phyloP scores from a whole-genome alignment of 2,797 vertebrate species.

The Hyperoplus immaculatus region DNA sequence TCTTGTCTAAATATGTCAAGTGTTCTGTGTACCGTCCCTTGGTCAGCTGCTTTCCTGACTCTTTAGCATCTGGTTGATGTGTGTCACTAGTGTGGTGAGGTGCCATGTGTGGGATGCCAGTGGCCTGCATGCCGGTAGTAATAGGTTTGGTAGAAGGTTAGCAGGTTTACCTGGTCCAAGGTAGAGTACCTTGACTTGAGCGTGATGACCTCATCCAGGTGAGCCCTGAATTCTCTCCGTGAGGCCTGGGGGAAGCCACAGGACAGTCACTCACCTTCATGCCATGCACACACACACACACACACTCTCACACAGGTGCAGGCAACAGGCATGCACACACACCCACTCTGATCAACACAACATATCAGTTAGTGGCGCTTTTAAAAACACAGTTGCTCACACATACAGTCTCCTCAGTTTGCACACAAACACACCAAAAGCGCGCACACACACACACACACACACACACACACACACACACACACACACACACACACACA shows the following conservation, averaged over 20 bases:
- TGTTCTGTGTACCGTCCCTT: not conserved
- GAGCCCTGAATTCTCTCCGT: slow-evolving; percentile 88
- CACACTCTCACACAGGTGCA: slow-evolving; percentile 33
- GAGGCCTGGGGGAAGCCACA: slow-evolving; percentile 87
- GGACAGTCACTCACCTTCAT: slow-evolving; percentile 83
- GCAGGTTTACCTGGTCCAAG: slow-evolving; percentile 87
- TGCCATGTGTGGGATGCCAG: slow-evolving; percentile 66
- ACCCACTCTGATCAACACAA: slow-evolving; percentile 47
- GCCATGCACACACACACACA: slow-evolving; percentile 38
- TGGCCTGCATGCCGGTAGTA: slow-evolving; percentile 80
- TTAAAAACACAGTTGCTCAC: slow-evolving; percentile 31
- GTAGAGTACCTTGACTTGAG: slow-evolving; percentile 90
- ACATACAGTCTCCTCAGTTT: slow-evolving; percentile 27
- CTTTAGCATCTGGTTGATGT: not conserved
- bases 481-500: slow-evolving; percentile 9
- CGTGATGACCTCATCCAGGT: slow-evolving; percentile 89
- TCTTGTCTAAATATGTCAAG: not conserved
- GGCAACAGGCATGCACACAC: slow-evolving; percentile 57
- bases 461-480: slow-evolving; percentile 7
- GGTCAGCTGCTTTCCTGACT: slow-evolving; percentile 27
- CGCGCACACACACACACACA: slow-evolving; percentile 20
- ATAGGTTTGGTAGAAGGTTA: slow-evolving; percentile 75
- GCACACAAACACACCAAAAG: slow-evolving; percentile 11
- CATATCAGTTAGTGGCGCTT: slow-evolving; percentile 57
- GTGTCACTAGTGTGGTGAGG: slow-evolving; percentile 53